Percentiles rank a stretch among this genome's conserved stretches.
Evolutionary conservation across 2,888 invertebrate species (phyloP).

Genomic region (Geotrupes spiniger): DNA sequence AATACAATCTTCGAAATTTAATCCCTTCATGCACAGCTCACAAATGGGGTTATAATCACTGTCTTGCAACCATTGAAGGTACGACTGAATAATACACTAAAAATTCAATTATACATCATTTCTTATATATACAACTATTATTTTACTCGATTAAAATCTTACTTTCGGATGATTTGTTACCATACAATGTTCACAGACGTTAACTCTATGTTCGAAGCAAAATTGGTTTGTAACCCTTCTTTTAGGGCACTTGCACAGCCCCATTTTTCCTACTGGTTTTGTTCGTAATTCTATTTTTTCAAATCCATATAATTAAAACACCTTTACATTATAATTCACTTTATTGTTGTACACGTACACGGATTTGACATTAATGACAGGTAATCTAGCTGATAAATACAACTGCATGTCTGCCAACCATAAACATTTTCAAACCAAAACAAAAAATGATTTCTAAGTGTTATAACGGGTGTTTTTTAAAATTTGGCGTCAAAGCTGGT

Average conservation of each 20-base stretch:
- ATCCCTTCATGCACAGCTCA: slow-evolving; percentile 78
- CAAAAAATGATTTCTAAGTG: no score
- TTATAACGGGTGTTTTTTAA: no score
- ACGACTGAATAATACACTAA: slow-evolving; percentile 97
- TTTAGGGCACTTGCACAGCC: slow-evolving; percentile 97
- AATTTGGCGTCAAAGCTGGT: no score
- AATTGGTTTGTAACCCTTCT: slow-evolving; percentile 96
- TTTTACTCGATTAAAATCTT: no score
- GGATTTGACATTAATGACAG: slow-evolving; percentile 15
- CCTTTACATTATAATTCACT: slow-evolving; percentile 6
- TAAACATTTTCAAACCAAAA: no score
- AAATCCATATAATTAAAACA: slow-evolving; percentile 13
- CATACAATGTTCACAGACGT: slow-evolving; percentile 99
- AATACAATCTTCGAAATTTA: slow-evolving; percentile 80
- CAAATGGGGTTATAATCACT: slow-evolving; percentile 96
- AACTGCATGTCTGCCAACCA: no score
- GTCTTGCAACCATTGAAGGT: slow-evolving; percentile 96
- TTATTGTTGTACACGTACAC: slow-evolving; percentile 20
- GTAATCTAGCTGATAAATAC: slow-evolving; percentile 4
- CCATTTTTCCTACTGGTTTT: slow-evolving; percentile 62
- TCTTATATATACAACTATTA: neutral
- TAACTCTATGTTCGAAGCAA: slow-evolving; percentile 98
- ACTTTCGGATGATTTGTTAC: slow-evolving; percentile 95
- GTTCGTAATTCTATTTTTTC: slow-evolving; percentile 7
- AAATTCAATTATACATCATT: slow-evolving; percentile 42